Evolutionary conservation across 2,113 vertebrate species (phyloP), one percentile per base, ranked within the genome.

Genomic region (Dissostichus mawsoni): DNA sequence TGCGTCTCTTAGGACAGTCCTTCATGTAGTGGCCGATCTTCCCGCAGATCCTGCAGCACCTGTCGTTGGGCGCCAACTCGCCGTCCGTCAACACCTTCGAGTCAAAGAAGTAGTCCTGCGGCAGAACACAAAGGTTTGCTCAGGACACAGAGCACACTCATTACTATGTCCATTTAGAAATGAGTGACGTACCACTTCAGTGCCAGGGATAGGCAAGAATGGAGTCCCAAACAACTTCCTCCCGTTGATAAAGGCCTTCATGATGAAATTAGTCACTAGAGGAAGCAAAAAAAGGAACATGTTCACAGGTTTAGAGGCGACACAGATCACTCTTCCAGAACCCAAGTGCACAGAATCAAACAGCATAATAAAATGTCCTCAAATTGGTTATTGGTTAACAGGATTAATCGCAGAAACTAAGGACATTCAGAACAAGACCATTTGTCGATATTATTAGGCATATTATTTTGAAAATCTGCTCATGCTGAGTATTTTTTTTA

Each of bases 21-120:
- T 99, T 99, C 98, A 99, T 99, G 85, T 99, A 99, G 86, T 99
- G 98, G 68, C 98, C 98, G 77, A 99, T 99, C 94, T 99, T 99
- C 64, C 98, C 98, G 77, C 98, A 99, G 75, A 99, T 97, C 84
- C 98, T 94, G 91, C 98, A 99, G 92, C 98, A 99, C 77, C 98
- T 91, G 93, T 99, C 98, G 69, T 99, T 99, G 33, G 98, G 98
- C 53, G 98, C 98, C 92, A 99, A 80, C 84, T 99, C 98, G 18
- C 98, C 98, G 76, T 99, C 98, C 5, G 98, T 99, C 83, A 99
- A 83, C 76, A 99, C 97, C 95, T 98, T 98, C 0, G 98, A 98
- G 94, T 99, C 97, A 86, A 99, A 99, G 91, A 99, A 99, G 94
- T 99, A 99, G 48, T 98, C 97, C 98, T 99, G 66, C 64, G 62